Conservation (phyloP, 2,797 vertebrate genomes). For the Paguma larvata region DNA sequence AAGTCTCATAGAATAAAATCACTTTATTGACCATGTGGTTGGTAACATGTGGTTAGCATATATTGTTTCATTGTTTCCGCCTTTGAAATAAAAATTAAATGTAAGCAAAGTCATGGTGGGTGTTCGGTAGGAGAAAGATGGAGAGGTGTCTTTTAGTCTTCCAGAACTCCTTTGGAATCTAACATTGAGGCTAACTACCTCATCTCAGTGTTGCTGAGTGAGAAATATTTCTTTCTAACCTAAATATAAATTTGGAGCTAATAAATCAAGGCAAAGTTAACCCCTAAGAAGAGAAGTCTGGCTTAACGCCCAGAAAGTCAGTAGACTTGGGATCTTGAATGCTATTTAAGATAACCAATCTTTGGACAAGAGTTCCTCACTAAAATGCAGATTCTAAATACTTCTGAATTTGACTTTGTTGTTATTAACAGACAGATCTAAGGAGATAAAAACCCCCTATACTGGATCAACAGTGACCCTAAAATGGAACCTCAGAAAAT, state of each 20-base stretch:
- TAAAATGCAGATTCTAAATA: neutral
- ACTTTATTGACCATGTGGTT: neutral
- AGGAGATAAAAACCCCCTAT: neutral
- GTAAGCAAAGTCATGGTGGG: neutral
- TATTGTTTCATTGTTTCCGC: neutral
- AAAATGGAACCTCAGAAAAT: neutral
- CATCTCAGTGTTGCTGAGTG: constrained; percentile 34
- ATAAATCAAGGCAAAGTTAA: constrained; percentile 56
- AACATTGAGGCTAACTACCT: constrained; percentile 33
- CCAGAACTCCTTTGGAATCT: neutral
- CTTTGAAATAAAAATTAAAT: constrained; percentile 23
- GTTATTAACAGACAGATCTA: neutral
- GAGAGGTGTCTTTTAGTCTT: neutral
- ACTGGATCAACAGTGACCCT: no score
- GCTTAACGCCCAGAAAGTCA: neutral
- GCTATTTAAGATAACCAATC: neutral
- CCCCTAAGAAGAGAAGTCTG: neutral
- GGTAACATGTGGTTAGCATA: neutral
- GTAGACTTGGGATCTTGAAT: neutral
- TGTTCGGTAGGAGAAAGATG: neutral
- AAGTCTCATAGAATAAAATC: neutral
- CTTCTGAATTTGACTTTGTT: neutral
- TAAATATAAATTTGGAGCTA: constrained; percentile 43
- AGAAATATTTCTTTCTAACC: constrained; percentile 47
- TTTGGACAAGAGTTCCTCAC: neutral